A percentile compares a stretch with the other conserved stretches of the same genome.
These are phyloP conservation scores for Chalcosyrphus nemorum DNA, from an alignment of 2,888 invertebrate species.

Conservation along the genomic window DNA sequence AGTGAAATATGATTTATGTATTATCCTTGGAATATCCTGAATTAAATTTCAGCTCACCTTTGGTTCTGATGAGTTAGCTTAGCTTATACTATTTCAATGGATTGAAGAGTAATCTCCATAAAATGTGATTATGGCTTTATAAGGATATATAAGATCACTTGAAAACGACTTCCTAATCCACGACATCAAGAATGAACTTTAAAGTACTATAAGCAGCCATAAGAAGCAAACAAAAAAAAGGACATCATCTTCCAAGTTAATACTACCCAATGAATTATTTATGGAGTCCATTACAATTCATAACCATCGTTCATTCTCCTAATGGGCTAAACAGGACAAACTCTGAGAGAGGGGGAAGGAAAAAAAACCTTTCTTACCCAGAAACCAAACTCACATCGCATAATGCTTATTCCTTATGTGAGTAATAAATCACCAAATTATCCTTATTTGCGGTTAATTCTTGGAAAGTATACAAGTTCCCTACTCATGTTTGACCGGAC, in stretches of 20 bases:
- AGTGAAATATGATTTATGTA: constrained; percentile 1
- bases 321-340: constrained; percentile 41
- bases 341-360: background rate
- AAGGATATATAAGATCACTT: background rate
- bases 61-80: background rate
- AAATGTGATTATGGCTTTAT: background rate
- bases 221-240: background rate
- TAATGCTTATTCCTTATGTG: constrained; percentile 52
- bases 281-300: constrained; percentile 63
- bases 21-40: too few species aligned
- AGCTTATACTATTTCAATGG: too few species aligned
- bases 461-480: constrained; percentile 26
- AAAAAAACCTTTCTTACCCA: background rate
- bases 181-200: constrained; percentile 5
- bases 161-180: constrained; percentile 3
- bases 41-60: too few species aligned
- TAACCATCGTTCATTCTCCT: constrained; percentile 45
- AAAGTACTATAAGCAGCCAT: background rate
- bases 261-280: constrained; percentile 56
- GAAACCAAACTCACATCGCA: constrained; percentile 21
- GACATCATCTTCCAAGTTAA: constrained; percentile 32
- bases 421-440: constrained; percentile 70
- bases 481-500: background rate
- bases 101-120: background rate
- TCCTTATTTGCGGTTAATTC: constrained; percentile 49